These are phyloP conservation scores for Galaxias olidus DNA, from an alignment of 2,797 vertebrate genomes.

Conservation along the genomic window DNA sequence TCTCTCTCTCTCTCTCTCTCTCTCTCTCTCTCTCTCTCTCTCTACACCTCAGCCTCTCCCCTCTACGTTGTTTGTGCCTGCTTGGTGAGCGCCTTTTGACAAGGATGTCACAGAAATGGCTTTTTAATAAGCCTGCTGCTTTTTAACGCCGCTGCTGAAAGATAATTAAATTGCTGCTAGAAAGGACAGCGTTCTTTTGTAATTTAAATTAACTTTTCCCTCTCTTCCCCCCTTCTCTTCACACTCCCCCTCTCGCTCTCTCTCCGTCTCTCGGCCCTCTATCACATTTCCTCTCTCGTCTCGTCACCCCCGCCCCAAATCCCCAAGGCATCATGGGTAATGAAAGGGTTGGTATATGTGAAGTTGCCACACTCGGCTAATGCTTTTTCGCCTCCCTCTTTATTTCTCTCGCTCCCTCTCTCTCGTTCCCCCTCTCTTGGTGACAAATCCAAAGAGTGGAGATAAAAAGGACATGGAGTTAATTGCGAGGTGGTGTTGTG, in stretches of 20 bases:
- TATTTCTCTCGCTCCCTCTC: constrained; percentile 10
- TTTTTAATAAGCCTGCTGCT: constrained; percentile 82
- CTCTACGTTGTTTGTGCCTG: constrained; percentile 39
- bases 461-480: constrained; percentile 39
- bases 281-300: constrained; percentile 9
- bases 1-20: neutral
- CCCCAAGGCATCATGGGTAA: constrained; percentile 68
- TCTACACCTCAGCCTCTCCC: constrained; percentile 1
- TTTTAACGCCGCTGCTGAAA: constrained; percentile 77
- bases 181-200: constrained; percentile 83
- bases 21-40: constrained; percentile 6
- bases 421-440: constrained; percentile 47
- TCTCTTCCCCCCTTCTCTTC: constrained; percentile 52
- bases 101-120: constrained; percentile 77
- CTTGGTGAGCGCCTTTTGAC: constrained; percentile 75
- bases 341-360: constrained; percentile 70
- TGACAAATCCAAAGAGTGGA: constrained; percentile 38
- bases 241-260: constrained; percentile 51
- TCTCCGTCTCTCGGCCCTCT: constrained; percentile 50
- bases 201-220: constrained; percentile 82
- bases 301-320: constrained; percentile 43
- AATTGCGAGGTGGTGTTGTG: constrained; percentile 51
- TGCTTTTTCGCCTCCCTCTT: neutral
- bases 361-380: constrained; percentile 50
- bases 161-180: constrained; percentile 82